These are phyloP conservation scores for Melipona beecheii DNA, from an alignment of 2,888 invertebrate genomes.

Conservation along the genomic window DNA sequence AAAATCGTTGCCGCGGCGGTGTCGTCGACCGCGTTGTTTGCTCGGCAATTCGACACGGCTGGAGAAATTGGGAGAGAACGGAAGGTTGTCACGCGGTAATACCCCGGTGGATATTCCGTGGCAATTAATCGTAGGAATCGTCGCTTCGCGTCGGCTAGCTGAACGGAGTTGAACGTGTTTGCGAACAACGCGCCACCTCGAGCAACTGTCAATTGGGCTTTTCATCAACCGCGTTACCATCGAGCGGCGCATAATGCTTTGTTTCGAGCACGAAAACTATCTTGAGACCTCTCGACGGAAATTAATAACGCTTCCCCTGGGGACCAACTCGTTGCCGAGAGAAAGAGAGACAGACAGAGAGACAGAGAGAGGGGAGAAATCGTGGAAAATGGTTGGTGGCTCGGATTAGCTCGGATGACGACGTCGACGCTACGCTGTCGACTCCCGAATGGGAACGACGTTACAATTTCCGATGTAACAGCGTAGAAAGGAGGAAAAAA, in stretches of 20 bases:
- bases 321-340: background rate
- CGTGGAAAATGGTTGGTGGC: conserved; percentile 1
- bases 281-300: conserved; percentile 23
- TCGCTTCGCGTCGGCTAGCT: too few relatives aligned
- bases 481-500: conserved; percentile 33
- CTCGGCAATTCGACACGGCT: background rate
- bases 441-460: conserved; percentile 49
- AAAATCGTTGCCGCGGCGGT: too few relatives aligned
- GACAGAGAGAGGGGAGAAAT: background rate
- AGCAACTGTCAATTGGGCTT: conserved; percentile 37
- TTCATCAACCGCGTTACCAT: conserved; percentile 35
- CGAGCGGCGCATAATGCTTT: conserved; percentile 24
- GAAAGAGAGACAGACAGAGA: background rate
- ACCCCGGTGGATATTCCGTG: background rate
- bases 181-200: background rate
- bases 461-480: conserved; percentile 62
- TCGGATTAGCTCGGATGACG: conserved; percentile 29
- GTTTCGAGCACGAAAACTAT: conserved; percentile 16
- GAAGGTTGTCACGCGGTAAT: background rate
- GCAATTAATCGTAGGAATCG: conserved; percentile 17
- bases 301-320: conserved; percentile 42
- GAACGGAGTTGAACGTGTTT: background rate
- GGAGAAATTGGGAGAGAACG: background rate
- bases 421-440: background rate
- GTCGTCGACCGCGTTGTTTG: background rate